Evolutionary conservation across 2,888 invertebrate species (phyloP).

Genomic region (Meandrusa payeni): DNA sequence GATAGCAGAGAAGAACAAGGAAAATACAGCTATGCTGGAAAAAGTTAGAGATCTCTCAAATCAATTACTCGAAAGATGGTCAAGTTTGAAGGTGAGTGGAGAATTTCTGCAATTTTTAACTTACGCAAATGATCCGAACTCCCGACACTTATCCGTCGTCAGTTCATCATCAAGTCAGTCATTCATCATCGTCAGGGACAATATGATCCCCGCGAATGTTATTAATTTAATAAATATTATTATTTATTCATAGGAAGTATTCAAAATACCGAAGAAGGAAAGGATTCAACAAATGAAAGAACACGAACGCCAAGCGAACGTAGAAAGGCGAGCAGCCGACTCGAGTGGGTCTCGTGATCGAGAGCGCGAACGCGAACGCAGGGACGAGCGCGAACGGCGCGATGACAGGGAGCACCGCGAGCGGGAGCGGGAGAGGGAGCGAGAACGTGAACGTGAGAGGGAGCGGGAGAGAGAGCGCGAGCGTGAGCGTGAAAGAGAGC

Average conservation of each 20-base stretch:
- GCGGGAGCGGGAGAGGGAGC: constrained; percentile 49
- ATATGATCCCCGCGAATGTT: too few relatives aligned
- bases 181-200: too few relatives aligned
- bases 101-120: too few relatives aligned
- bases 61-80: constrained; percentile 88
- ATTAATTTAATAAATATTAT: too few relatives aligned
- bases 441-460: constrained; percentile 48
- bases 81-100: constrained; percentile 78
- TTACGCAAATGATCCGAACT: too few relatives aligned
- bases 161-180: too few relatives aligned
- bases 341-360: constrained; percentile 66
- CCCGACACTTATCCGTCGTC: too few relatives aligned
- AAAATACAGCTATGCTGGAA: constrained; percentile 52
- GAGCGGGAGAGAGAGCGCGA: constrained; percentile 51
- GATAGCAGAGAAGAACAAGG: constrained; percentile 54
- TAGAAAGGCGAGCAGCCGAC: constrained; percentile 68
- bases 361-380: constrained; percentile 47
- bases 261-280: constrained; percentile 96
- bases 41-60: constrained; percentile 82
- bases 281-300: constrained; percentile 97
- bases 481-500: constrained; percentile 45
- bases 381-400: constrained; percentile 43
- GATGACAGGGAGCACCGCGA: constrained; percentile 45
- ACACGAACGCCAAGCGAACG: constrained; percentile 94
- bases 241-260: constrained; percentile 83